Conservation (phyloP, 2,113 vertebrate genomes). For the Tenrec ecaudatus region DNA sequence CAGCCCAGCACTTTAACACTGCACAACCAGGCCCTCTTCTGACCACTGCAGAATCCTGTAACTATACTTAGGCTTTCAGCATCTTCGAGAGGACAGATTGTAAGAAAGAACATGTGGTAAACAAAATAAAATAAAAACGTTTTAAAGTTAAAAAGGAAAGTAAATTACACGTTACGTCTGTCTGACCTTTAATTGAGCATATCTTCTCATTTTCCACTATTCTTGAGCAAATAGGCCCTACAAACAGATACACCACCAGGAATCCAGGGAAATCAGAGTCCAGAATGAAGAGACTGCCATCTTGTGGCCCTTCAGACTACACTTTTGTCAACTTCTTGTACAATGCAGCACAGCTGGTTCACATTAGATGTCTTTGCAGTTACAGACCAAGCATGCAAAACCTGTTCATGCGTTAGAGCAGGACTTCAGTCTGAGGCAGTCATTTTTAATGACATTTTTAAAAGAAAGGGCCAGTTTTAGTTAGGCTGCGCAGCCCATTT, state of each 20-base stretch:
- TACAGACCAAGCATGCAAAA: background rate
- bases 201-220: background rate
- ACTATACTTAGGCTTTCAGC: background rate
- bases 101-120: background rate
- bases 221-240: background rate
- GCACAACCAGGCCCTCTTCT: no score
- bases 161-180: background rate
- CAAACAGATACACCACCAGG: background rate
- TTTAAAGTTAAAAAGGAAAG: background rate
- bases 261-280: background rate
- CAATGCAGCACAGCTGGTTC: conserved; percentile 11
- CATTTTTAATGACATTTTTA: background rate
- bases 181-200: background rate
- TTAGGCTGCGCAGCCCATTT: background rate
- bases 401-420: background rate
- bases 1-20: no score
- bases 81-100: background rate
- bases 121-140: background rate
- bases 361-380: background rate
- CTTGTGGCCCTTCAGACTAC: conserved; percentile 60
- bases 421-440: background rate
- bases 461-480: conserved; percentile 54
- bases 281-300: conserved; percentile 72
- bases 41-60: background rate
- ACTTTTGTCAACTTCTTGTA: no score